Evolutionary conservation across 2,888 invertebrate genomes (phyloP).

Genomic region (Epinotia demarniana): DNA sequence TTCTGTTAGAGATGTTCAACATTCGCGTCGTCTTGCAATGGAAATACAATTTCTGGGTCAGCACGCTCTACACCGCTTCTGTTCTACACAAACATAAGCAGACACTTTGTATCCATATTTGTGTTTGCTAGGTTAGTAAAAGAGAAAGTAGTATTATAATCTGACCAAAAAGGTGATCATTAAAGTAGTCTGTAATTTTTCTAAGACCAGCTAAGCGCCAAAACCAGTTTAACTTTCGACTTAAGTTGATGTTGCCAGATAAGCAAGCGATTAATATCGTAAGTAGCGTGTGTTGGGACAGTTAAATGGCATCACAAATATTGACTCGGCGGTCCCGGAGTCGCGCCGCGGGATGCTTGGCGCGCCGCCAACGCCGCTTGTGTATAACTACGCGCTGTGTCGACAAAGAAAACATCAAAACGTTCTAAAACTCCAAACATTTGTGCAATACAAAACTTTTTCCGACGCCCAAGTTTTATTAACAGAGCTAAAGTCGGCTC

Average conservation of each 20-base stretch:
- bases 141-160: background rate
- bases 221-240: constrained; percentile 29
- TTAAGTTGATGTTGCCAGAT: constrained; percentile 52
- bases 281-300: constrained; percentile 62
- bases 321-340: constrained; percentile 71
- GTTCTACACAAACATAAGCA: background rate
- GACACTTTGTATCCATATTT: constrained; percentile 5
- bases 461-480: constrained; percentile 11
- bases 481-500: constrained; percentile 8
- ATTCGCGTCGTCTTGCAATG: constrained; percentile 26
- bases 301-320: constrained; percentile 78
- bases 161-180: background rate
- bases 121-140: background rate
- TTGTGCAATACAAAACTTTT: constrained; percentile 24
- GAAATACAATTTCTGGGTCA: constrained; percentile 40
- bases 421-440: constrained; percentile 26
- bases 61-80: constrained; percentile 10
- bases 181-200: background rate
- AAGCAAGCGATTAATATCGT: constrained; percentile 64
- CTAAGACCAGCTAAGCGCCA: background rate
- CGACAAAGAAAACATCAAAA: constrained; percentile 25
- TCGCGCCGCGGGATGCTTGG: constrained; percentile 53
- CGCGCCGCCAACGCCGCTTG: constrained; percentile 53
- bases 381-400: constrained; percentile 46
- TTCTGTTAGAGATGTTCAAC: constrained; percentile 24